phyloP scores from a whole-genome alignment of 2,113 vertebrate genomes.

The Crocuta crocuta region DNA sequence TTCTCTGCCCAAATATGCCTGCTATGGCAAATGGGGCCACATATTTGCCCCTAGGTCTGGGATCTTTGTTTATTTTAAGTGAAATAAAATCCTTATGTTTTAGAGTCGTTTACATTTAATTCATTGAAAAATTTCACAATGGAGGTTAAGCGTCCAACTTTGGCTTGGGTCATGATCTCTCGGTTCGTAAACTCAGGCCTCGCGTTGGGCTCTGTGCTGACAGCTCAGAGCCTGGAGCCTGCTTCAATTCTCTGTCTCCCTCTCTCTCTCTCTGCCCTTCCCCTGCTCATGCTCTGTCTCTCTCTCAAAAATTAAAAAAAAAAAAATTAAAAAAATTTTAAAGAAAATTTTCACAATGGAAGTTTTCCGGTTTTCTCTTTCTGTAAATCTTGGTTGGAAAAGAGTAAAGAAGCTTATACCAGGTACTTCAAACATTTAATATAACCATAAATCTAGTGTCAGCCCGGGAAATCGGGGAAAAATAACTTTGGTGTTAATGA shows the following conservation, averaged over 20 bases:
- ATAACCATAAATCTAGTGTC: background rate
- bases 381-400: background rate
- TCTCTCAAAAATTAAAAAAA: too few species aligned
- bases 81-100: slow-evolving; percentile 28
- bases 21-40: background rate
- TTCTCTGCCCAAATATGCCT: background rate
- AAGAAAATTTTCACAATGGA: background rate
- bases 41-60: background rate
- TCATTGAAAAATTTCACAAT: background rate
- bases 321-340: too few species aligned
- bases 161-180: too few species aligned
- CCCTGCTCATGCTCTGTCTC: too few species aligned
- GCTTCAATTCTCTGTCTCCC: too few species aligned
- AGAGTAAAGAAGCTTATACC: background rate
- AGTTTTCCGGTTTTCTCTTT: background rate
- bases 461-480: background rate
- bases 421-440: background rate
- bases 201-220: too few species aligned
- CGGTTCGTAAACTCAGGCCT: too few species aligned
- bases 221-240: too few species aligned
- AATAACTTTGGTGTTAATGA: background rate
- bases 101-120: slow-evolving; percentile 10
- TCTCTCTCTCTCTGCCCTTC: too few species aligned
- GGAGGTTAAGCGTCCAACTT: too few species aligned
- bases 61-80: background rate